Evolutionary conservation across 2,888 invertebrate species (phyloP), one percentile per base, ranked within the genome.

Genomic region (Crepidodera aurea): DNA sequence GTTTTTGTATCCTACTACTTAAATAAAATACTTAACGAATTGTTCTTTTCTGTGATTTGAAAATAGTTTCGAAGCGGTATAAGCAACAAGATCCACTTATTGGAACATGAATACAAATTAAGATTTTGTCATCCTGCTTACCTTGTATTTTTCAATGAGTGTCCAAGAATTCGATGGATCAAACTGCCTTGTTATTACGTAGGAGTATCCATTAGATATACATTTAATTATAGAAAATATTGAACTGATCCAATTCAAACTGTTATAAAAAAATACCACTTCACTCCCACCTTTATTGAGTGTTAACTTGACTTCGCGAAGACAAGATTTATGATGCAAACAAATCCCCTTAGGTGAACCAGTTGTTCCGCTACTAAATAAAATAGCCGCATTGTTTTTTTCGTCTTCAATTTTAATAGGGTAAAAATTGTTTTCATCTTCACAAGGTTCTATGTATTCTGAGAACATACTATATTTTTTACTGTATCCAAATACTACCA

Each of bases 351-450:
- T 77, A 0, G 75, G 74, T n/a, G 70, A 48, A 4, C 76, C 77
- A 12, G 75, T 76, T 2, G 73, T 75, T 0, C 77, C 78, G 64
- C 78, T 78, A 27, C 76, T 76, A 57, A 76, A 78, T 27, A 71
- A 65, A 48, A 78, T 70, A 1, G 72, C 19, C 0, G 73, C 74
- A 0, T 72, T 75, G 7, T 71, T 64, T 37, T 60, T 64, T n/a
- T 46, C 50, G n/a, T 69, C 48, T 1, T 61, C 51, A 19, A 62
- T 44, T 13, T 51, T 18, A 1, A 37, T 60, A 2, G 75, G 74
- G 53, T 60, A 40, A 53, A 78, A 78, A 3, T 42, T 29, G 1
- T 64, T 60, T 60, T 75, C 73, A 8, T 59, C 60, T 12, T 60
- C 55, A 12, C 67, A 13, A 3, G 51, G 64, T 50, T 51, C 50